phyloP scores from a whole-genome alignment of 2,797 vertebrate genomes.

The Galagoides demidoff region DNA sequence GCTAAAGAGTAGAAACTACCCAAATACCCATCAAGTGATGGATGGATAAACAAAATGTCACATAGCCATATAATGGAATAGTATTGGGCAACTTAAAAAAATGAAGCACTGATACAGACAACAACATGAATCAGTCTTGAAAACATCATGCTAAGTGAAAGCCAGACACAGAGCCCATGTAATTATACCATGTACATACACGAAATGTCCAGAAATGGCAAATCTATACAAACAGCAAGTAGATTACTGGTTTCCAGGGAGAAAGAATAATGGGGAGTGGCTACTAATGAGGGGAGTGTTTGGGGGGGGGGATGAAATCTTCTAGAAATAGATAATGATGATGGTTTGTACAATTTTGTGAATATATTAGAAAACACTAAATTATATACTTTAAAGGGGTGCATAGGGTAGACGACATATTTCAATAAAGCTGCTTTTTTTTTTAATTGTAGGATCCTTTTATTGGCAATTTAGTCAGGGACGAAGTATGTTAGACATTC shows the following conservation, averaged over 20 bases:
- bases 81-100: conserved; percentile 18
- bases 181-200: background rate
- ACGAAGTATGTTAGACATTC: background rate
- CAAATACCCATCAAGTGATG: background rate
- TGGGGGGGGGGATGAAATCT: background rate
- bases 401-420: background rate
- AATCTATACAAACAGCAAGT: background rate
- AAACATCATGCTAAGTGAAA: background rate
- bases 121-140: background rate
- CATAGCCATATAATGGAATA: background rate
- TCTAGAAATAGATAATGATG: background rate
- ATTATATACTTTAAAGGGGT: background rate
- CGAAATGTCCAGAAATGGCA: background rate
- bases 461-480: background rate
- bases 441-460: background rate
- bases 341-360: background rate
- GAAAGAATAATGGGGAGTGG: background rate
- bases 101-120: background rate
- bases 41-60: background rate
- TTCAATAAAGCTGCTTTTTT: background rate
- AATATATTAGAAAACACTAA: background rate
- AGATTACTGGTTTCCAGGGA: background rate
- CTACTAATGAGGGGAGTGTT: background rate
- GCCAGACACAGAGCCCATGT: background rate
- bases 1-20: background rate